Evolutionary conservation across 2,797 vertebrate species (phyloP), one percentile per base, ranked within the genome.

Genomic region (Aeoliscus strigatus): DNA sequence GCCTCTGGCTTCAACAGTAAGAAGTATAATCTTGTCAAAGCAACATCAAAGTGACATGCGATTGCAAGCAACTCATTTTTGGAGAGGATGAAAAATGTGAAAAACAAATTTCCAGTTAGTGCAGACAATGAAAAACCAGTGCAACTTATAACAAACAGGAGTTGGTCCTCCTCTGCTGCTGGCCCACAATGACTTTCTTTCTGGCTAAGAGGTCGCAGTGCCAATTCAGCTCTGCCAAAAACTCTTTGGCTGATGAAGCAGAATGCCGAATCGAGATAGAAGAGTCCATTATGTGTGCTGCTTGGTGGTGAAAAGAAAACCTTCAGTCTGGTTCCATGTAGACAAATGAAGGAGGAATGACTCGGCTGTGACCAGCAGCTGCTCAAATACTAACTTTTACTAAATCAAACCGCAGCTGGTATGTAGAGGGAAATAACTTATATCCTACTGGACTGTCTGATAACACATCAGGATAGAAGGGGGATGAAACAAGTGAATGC

Each of bases 211-310:
- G 56, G 60, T 58, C 59, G 60, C 35, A 5, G 27, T 50, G 51
- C 73, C 60, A 75, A 58, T 53, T 50, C 41, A 54, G 45, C 45
- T 26, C 51, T 68, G 79, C 82, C 82, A 85, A 70, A 85, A 87
- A 83, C 83, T 77, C 72, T 83, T 57, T 41, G 60, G 60, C 54
- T 56, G 66, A 60, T 76, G 71, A 71, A 74, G 73, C 66, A 35
- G 61, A 61, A 73, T 59, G 76, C 77, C 64, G 75, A 75, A 61
- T 65, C 61, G 62, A 70, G 80, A 85, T 66, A 81, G 66, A 84
- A 51, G 71, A 76, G 55, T 33, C 70, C 44, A 83, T 86, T 88
- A 80, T 86, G 82, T 47, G 37, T 72, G 75, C 70, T 68, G 64
- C 63, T 82, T 47, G 53, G 70, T 78, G 83, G 71, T 72, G 68